Conservation (phyloP, 2,113 vertebrate genomes). For the Progne subis region DNA sequence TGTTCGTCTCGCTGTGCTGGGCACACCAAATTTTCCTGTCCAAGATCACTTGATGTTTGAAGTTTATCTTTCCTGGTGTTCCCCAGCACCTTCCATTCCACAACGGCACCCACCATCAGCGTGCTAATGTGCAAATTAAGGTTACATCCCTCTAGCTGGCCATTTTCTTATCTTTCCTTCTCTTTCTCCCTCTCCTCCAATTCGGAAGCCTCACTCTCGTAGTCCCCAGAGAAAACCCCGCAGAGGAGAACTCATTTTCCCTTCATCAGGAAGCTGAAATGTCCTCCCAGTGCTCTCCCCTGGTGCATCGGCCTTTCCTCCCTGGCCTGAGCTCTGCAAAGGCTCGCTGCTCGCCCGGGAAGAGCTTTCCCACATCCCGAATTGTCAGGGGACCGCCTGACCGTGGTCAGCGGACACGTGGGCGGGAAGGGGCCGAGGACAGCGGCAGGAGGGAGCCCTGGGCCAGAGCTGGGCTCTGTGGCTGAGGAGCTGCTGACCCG, state of each 20-base stretch:
- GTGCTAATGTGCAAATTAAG: neutral
- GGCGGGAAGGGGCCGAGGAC: neutral
- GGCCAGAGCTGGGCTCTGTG: neutral
- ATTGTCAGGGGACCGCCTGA: conserved; percentile 12
- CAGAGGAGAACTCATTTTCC: neutral
- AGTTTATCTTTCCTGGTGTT: neutral
- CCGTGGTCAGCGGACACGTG: neutral
- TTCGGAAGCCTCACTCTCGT: neutral
- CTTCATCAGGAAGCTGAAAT: neutral
- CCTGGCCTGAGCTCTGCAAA: neutral
- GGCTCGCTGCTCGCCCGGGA: neutral
- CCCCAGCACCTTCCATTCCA: neutral
- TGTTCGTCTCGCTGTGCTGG: neutral
- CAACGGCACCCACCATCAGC: neutral
- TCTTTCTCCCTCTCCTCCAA: neutral
- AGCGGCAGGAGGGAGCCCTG: neutral
- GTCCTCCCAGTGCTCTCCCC: conserved; percentile 23
- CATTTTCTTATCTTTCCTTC: neutral
- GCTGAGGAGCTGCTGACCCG: neutral
- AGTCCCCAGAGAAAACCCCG: neutral
- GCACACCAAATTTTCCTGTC: neutral
- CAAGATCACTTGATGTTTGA: neutral
- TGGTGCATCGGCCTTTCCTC: conserved; percentile 23
- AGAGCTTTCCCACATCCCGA: conserved; percentile 56
- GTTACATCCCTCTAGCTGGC: neutral